Conservation (phyloP, 2,888 invertebrate species). For the Frankliniella fusca region DNA sequence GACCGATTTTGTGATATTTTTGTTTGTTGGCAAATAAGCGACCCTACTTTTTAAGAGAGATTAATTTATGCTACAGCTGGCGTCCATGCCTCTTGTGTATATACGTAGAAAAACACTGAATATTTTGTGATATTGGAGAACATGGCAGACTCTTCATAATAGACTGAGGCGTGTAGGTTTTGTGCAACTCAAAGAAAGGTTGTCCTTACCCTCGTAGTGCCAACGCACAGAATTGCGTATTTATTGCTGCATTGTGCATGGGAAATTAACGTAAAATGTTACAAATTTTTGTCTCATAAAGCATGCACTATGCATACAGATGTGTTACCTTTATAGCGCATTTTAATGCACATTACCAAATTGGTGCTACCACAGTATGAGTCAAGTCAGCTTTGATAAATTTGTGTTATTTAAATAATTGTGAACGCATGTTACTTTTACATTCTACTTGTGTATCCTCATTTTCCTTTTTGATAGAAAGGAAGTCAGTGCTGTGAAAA, state of each 20-base stretch:
- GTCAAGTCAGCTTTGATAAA: not conserved
- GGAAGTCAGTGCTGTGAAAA: constrained; percentile 9
- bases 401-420: not conserved
- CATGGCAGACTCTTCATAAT: not conserved
- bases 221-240: not conserved
- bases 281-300: too few species aligned
- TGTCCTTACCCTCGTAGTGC: not conserved
- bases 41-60: not conserved
- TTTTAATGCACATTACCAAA: not conserved
- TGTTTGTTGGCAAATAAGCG: not conserved
- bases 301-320: too few species aligned
- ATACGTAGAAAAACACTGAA: not conserved
- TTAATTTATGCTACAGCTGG: not conserved
- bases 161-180: constrained; percentile 4
- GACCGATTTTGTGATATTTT: constrained; percentile 16
- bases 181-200: not conserved
- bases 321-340: not conserved
- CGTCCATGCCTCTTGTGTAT: not conserved
- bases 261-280: not conserved
- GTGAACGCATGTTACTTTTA: not conserved
- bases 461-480: not conserved
- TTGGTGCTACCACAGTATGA: not conserved
- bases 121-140: not conserved
- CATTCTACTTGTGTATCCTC: not conserved
- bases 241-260: not conserved